These are phyloP conservation scores for Lymantria monacha DNA, from an alignment of 2,888 invertebrate genomes.

Conservation along the genomic window DNA sequence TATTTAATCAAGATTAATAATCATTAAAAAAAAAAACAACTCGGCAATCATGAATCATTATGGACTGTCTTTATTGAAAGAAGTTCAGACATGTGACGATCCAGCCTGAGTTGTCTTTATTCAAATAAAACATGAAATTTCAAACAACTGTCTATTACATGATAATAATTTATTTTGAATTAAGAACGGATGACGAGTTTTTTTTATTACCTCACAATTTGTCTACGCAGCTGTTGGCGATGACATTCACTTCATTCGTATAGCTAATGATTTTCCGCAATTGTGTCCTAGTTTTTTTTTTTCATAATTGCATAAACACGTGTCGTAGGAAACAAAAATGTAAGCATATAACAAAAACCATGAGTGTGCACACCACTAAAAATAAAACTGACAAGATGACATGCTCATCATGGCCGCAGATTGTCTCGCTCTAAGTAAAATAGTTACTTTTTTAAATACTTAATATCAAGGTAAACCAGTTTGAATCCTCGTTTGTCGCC, in stretches of 20 bases:
- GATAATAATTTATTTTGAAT: too few relatives aligned
- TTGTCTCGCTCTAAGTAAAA: constrained; percentile 24
- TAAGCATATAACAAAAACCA: neutral
- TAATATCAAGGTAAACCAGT: constrained; percentile 5
- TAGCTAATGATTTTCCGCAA: neutral
- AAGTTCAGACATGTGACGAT: too few relatives aligned
- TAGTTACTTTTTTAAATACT: constrained; percentile 25
- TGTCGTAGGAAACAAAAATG: neutral
- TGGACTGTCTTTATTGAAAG: too few relatives aligned
- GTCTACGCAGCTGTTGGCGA: constrained; percentile 5
- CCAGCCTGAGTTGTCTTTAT: too few relatives aligned
- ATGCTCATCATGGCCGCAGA: constrained; percentile 8
- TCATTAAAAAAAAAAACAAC: too few relatives aligned
- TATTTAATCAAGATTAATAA: too few relatives aligned
- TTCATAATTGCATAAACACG: neutral
- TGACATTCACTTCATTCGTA: neutral
- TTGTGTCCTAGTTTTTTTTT: neutral
- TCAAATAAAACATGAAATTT: too few relatives aligned
- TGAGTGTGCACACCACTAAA: constrained; percentile 43
- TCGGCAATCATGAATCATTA: too few relatives aligned
- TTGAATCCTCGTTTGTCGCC: too few relatives aligned
- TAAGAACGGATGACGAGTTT: too few relatives aligned
- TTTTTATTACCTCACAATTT: too few relatives aligned
- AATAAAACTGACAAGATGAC: constrained; percentile 44
- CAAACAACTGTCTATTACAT: too few relatives aligned